phyloP scores from a whole-genome alignment of 2,797 vertebrate genomes.

The Melanotaenia pygmaea region DNA sequence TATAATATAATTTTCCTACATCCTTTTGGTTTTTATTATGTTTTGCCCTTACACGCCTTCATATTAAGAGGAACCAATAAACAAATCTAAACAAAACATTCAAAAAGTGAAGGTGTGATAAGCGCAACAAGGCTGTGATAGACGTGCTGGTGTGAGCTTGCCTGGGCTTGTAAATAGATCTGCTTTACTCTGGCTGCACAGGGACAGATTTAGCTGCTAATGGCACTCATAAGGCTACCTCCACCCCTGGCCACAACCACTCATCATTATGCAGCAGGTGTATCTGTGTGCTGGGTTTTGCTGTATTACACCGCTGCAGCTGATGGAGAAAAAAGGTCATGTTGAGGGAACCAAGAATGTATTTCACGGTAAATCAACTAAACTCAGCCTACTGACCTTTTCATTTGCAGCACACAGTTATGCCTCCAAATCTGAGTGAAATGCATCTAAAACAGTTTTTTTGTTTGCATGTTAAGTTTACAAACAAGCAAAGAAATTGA shows the following conservation, averaged over 20 bases:
- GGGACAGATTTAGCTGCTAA: constrained; percentile 31
- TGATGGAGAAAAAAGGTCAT: constrained; percentile 1
- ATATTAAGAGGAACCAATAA: no score
- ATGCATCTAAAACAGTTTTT: background rate
- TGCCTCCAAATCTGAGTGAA: background rate
- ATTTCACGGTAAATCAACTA: background rate
- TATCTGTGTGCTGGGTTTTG: constrained; percentile 6
- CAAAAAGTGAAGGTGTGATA: background rate
- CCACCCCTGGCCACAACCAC: background rate
- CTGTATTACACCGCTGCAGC: constrained; percentile 20
- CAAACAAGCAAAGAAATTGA: background rate
- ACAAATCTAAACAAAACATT: no score
- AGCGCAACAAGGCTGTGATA: background rate
- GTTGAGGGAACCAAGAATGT: background rate
- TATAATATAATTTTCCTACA: no score
- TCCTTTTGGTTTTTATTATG: no score
- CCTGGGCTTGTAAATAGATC: constrained; percentile 12
- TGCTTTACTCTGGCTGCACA: constrained; percentile 18
- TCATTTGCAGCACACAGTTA: constrained; percentile 1
- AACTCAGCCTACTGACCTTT: background rate
- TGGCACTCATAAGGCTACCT: background rate
- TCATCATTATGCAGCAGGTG: constrained; percentile 13
- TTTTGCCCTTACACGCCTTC: no score
- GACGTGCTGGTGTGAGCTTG: background rate
- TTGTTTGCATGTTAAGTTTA: background rate